Evolutionary conservation across 2,797 vertebrate genomes (phyloP).

Genomic region (Etheostoma nigrum): DNA sequence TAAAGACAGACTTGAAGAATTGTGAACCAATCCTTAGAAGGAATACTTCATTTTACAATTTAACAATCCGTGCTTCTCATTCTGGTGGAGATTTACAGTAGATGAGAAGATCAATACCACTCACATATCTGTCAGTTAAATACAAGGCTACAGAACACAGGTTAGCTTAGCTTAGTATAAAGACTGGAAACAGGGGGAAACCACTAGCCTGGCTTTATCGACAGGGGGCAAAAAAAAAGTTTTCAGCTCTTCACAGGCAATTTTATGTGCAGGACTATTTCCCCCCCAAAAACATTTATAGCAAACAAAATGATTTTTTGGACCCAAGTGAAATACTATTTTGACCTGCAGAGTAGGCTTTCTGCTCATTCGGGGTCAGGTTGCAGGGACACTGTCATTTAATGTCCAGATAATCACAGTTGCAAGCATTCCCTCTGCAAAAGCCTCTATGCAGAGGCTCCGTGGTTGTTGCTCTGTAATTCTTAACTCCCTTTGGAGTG

Average conservation of each 20-base stretch:
- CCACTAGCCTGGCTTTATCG: not conserved
- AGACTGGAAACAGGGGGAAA: not conserved
- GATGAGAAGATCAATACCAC: too few relatives aligned
- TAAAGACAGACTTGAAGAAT: not conserved
- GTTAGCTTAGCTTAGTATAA: not conserved
- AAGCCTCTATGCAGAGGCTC: conserved; percentile 5
- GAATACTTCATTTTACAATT: not conserved
- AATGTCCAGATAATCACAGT: not conserved
- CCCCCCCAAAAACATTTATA: not conserved
- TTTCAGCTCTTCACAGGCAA: too few relatives aligned
- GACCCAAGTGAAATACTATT: not conserved
- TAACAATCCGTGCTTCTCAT: not conserved
- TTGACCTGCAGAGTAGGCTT: not conserved
- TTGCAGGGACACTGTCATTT: not conserved
- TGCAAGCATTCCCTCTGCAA: not conserved
- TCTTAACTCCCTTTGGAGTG: conserved; percentile 1
- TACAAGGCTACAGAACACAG: not conserved
- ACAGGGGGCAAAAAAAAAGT: too few relatives aligned
- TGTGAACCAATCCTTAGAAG: not conserved
- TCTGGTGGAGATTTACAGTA: not conserved
- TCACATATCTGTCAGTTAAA: not conserved
- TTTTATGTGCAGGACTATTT: not conserved
- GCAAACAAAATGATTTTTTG: not conserved
- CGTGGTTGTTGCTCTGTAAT: conserved; percentile 13
- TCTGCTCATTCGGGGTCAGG: not conserved